A percentile compares a stretch with the other conserved stretches of the same genome.
Evolutionary conservation across 2,113 vertebrate genomes (phyloP).

Genomic region (Apodemus speciosus): DNA sequence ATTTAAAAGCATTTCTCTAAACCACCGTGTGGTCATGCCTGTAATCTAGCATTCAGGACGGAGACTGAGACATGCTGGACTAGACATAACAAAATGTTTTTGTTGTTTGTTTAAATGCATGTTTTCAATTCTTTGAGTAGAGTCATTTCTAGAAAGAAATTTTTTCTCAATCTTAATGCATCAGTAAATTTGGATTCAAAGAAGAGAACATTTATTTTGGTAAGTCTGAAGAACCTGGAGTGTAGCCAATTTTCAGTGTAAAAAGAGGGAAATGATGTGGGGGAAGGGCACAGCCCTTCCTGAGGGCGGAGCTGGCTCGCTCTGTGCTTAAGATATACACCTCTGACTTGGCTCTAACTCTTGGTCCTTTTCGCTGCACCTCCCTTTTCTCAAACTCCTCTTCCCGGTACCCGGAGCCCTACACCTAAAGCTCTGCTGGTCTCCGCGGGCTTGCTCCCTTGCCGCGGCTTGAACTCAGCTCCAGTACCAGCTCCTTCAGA

Average conservation of each 20-base stretch:
- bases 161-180: not conserved
- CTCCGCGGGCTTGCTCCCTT: not conserved
- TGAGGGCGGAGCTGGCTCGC: not conserved
- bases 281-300: not conserved
- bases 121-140: not conserved
- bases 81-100: not conserved
- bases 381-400: not conserved
- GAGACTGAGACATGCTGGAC: not conserved
- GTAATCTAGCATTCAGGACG: not conserved
- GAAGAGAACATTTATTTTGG: not conserved
- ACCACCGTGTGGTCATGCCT: not conserved
- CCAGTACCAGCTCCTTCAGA: not conserved
- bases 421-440: not conserved
- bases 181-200: not conserved
- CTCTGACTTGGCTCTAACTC: not conserved
- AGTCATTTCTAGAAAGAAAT: constrained; percentile 35
- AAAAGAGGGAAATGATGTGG: not conserved
- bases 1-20: not conserved
- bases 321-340: not conserved
- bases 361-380: not conserved
- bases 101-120: not conserved
- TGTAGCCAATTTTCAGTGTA: not conserved
- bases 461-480: not conserved
- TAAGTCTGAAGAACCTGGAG: not conserved
- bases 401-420: not conserved